Conservation (phyloP, 2,888 invertebrate species). For the Nemoura dubitans region DNA sequence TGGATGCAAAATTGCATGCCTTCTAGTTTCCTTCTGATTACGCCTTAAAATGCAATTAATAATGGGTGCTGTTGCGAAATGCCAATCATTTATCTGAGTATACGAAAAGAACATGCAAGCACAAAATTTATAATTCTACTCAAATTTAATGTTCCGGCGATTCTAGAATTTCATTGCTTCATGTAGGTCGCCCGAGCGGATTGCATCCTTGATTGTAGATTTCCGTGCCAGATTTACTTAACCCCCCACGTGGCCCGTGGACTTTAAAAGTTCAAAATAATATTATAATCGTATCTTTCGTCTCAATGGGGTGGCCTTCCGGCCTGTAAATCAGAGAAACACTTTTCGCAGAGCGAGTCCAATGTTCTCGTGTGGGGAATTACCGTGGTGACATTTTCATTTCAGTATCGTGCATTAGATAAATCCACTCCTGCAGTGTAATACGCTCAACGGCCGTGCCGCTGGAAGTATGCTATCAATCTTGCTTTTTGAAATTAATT, state of each 20-base stretch:
- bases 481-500: too few species aligned
- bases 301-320: background rate
- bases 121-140: background rate
- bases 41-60: too few species aligned
- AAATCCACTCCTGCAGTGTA: too few species aligned
- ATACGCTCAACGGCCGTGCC: too few species aligned
- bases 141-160: background rate
- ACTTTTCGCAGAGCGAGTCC: background rate
- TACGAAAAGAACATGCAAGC: too few species aligned
- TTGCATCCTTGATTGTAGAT: background rate
- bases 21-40: too few species aligned
- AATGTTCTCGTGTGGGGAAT: background rate
- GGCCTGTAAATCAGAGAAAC: background rate
- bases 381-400: background rate
- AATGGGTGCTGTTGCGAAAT: too few species aligned
- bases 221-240: background rate
- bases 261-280: conserved; percentile 2
- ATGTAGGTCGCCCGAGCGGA: background rate
- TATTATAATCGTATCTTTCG: background rate
- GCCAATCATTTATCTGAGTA: too few species aligned
- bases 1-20: too few species aligned
- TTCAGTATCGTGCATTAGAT: background rate
- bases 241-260: background rate
- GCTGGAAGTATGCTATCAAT: too few species aligned
- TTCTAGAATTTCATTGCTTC: background rate